A percentile compares a stretch with the other conserved stretches of the same genome.
These are phyloP conservation scores for Leptobrachium ailaonicum DNA, from an alignment of 2,113 vertebrate species.

Conservation along the genomic window DNA sequence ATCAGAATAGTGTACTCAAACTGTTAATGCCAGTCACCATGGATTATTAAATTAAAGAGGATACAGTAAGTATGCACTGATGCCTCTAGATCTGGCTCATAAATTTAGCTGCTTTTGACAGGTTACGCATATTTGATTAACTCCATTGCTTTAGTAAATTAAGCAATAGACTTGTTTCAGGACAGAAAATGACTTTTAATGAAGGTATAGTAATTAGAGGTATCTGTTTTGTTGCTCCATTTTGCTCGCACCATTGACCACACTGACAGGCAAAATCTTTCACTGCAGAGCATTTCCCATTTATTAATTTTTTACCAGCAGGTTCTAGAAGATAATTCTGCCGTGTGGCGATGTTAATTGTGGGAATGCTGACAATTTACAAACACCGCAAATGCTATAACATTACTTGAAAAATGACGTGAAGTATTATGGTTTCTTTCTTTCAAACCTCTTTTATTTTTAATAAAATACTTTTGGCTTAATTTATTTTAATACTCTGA, in stretches of 20 bases:
- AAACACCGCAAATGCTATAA: too few relatives aligned
- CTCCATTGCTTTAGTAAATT: conserved; percentile 42
- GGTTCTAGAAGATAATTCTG: background rate
- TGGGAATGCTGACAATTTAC: background rate
- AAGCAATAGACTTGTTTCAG: conserved; percentile 38
- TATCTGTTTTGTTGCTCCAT: conserved; percentile 34
- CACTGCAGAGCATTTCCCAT: conserved; percentile 31
- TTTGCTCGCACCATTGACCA: conserved; percentile 40
- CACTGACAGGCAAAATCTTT: conserved; percentile 39
- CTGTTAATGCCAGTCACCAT: background rate
- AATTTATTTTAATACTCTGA: too few relatives aligned
- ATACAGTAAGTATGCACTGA: conserved; percentile 18
- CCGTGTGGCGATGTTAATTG: background rate
- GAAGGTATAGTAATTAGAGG: conserved; percentile 42
- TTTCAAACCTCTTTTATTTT: too few relatives aligned
- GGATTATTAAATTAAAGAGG: conserved; percentile 30
- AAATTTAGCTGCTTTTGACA: conserved; percentile 38
- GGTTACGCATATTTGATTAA: conserved; percentile 45
- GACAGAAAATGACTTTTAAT: conserved; percentile 42
- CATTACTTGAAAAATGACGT: too few relatives aligned
- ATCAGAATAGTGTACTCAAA: background rate
- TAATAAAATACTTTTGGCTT: too few relatives aligned
- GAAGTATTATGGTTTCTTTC: too few relatives aligned
- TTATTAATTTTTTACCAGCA: conserved; percentile 23
- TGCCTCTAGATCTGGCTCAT: conserved; percentile 34